A percentile compares a stretch with the other conserved stretches of the same genome.
phyloP scores from a whole-genome alignment of 2,797 vertebrate species.

The Acanthornis magna region DNA sequence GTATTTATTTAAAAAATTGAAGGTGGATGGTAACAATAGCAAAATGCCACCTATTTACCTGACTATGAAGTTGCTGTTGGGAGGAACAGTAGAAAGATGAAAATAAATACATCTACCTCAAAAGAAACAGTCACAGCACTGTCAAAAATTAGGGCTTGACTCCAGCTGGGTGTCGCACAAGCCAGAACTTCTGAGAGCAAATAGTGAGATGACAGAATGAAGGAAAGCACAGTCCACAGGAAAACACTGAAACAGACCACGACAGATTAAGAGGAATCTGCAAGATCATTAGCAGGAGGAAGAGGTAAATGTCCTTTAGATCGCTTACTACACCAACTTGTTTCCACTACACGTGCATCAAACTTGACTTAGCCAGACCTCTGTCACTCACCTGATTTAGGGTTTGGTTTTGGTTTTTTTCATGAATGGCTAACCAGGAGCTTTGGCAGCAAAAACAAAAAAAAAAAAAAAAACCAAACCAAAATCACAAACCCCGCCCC shows the following conservation, averaged over 20 bases:
- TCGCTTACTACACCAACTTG: too few species aligned
- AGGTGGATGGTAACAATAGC: background rate
- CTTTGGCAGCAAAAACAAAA: background rate
- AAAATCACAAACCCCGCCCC: rapidly evolving
- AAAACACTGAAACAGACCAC: background rate
- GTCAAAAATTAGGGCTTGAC: background rate
- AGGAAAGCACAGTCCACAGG: background rate
- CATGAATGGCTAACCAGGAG: background rate
- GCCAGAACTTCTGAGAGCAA: background rate
- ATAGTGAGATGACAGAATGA: background rate
- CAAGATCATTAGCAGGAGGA: too few species aligned
- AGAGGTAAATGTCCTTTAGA: too few species aligned
- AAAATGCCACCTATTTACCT: background rate
- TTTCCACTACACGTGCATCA: background rate
- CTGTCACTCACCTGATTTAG: background rate
- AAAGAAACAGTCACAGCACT: background rate
- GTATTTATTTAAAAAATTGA: background rate
- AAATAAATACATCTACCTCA: background rate
- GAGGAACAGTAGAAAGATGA: background rate
- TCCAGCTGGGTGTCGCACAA: background rate
- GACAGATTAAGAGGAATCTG: too few species aligned
- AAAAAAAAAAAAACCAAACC: rapidly evolving
- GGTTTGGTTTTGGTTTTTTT: background rate
- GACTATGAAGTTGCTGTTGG: background rate
- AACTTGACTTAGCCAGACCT: background rate